These are phyloP conservation scores for Brotula barbata DNA, from an alignment of 2,797 vertebrate genomes.

Conservation along the genomic window DNA sequence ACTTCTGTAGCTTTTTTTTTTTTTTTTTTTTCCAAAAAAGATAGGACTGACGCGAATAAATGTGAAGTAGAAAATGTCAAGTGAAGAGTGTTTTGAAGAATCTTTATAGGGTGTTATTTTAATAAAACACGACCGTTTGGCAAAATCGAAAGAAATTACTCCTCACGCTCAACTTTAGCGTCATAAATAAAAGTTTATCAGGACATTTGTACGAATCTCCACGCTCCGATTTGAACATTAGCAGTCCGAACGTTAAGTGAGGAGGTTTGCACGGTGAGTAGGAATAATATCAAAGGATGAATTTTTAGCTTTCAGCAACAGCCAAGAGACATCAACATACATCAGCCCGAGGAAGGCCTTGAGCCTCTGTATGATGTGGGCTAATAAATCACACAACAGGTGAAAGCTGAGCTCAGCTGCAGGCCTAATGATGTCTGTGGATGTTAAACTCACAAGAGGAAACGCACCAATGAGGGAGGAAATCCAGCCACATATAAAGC, in stretches of 20 bases:
- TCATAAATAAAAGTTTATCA: not conserved
- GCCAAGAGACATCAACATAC: not conserved
- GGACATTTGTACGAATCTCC: not conserved
- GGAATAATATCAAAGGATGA: conserved; percentile 1
- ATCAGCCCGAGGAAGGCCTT: not conserved
- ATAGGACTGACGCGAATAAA: conserved; percentile 9
- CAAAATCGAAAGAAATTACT: not conserved
- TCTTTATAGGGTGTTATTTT: conserved; percentile 4
- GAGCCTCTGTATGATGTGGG: not conserved
- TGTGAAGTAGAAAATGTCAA: not conserved
- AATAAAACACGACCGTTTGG: not conserved
- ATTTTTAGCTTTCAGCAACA: conserved; percentile 16
- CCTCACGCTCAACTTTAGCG: not conserved
- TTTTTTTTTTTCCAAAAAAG: no score
- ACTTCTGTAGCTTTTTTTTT: conserved; percentile 17
- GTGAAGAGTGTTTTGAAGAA: not conserved
- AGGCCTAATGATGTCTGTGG: not conserved
- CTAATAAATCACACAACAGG: conserved; percentile 1
- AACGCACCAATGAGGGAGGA: not conserved
- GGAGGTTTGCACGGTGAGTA: not conserved
- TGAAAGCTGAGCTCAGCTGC: not conserved
- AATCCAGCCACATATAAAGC: not conserved
- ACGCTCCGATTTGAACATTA: not conserved
- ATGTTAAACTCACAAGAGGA: not conserved
- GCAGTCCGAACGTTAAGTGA: not conserved